phyloP scores from a whole-genome alignment of 2,113 vertebrate species.

The Trogon melanurus region DNA sequence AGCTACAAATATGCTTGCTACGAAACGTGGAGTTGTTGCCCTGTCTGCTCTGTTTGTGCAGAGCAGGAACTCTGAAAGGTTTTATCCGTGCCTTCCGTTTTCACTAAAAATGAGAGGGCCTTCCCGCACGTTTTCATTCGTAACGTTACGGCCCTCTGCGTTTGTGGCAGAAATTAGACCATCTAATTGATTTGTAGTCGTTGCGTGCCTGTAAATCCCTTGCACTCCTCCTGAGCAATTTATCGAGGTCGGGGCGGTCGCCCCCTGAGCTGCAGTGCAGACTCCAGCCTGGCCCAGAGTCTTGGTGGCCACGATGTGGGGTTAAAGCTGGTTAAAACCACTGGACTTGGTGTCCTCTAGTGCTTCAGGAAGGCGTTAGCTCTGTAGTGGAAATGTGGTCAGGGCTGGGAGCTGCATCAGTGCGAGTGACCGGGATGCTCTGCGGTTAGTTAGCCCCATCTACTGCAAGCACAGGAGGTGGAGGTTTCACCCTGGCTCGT shows the following conservation, averaged over 20 bases:
- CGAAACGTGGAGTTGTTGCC: not conserved
- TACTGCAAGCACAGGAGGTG: not conserved
- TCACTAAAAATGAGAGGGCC: not conserved
- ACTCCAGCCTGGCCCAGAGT: not conserved
- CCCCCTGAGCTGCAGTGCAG: not conserved
- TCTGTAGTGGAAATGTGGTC: not conserved
- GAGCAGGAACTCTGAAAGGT: not conserved
- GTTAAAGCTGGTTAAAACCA: not conserved
- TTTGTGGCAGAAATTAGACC: conserved; percentile 5
- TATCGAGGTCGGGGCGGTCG: not conserved
- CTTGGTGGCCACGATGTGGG: not conserved
- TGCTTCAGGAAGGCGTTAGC: not conserved
- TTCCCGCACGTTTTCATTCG: not conserved
- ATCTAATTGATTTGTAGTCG: conserved; percentile 4
- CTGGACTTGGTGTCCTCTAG: not conserved
- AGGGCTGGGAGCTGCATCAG: not conserved
- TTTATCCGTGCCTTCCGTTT: not conserved
- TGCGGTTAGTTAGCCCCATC: not conserved
- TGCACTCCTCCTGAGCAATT: not conserved
- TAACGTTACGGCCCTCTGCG: not conserved
- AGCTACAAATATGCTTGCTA: not conserved
- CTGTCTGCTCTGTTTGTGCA: not conserved
- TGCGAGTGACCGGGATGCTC: not conserved
- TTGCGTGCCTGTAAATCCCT: not conserved
- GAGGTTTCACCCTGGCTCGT: not conserved